Conservation (phyloP, 2,888 invertebrate species). For the Diploptera punctata region DNA sequence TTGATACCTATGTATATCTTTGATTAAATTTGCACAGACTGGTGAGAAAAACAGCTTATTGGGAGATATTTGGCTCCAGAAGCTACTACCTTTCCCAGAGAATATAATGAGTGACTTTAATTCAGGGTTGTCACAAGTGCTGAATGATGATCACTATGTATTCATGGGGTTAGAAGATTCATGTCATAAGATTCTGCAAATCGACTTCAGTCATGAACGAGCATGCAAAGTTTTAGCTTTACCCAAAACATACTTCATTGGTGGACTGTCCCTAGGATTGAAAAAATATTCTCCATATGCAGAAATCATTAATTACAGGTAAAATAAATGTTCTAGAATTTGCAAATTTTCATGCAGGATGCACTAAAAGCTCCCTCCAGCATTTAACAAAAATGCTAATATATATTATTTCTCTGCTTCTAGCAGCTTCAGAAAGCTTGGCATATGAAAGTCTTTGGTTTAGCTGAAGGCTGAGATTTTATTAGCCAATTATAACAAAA, state of each 20-base stretch:
- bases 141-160: slow-evolving; percentile 12
- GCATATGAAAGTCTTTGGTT: too few species aligned
- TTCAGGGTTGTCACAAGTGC: not conserved
- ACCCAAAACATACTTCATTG: slow-evolving; percentile 9
- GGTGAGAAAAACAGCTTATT: not conserved
- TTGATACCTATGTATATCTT: too few species aligned
- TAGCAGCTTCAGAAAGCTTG: too few species aligned
- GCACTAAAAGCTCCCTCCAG: too few species aligned
- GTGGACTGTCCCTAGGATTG: slow-evolving; percentile 14
- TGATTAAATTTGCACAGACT: too few species aligned
- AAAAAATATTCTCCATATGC: slow-evolving; percentile 24
- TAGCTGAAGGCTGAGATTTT: too few species aligned
- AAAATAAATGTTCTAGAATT: not conserved
- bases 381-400: too few species aligned
- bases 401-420: too few species aligned
- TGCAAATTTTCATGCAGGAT: too few species aligned
- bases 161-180: slow-evolving; percentile 30
- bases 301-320: slow-evolving; percentile 28
- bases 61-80: not conserved
- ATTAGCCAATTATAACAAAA: too few species aligned
- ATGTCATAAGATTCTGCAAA: not conserved
- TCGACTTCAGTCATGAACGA: slow-evolving; percentile 5
- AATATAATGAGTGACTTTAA: not conserved
- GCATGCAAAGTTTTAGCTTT: slow-evolving; percentile 18
- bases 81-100: not conserved